These are phyloP conservation scores for Scartelaos histophorus DNA, from an alignment of 2,113 vertebrate species.

Conservation along the genomic window DNA sequence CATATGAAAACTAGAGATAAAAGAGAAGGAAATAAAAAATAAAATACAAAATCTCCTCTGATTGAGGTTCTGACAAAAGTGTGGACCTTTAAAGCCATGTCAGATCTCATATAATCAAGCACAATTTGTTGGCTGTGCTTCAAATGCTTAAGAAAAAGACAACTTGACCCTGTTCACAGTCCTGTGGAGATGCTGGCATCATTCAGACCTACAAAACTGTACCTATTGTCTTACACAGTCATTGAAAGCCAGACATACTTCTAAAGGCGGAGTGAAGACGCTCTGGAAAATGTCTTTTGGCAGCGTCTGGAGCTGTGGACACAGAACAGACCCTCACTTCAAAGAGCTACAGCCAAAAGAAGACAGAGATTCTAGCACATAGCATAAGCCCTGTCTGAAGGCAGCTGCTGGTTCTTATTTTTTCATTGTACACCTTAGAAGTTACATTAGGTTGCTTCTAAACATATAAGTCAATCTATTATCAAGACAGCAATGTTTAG, in stretches of 20 bases:
- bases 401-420: conserved; percentile 35
- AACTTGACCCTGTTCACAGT: neutral
- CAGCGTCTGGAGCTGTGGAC: conserved; percentile 38
- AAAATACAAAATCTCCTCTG: conserved; percentile 4
- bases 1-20: conserved; percentile 66
- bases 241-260: conserved; percentile 13
- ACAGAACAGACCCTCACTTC: conserved; percentile 54
- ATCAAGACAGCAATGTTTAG: neutral
- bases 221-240: conserved; percentile 28
- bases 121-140: conserved; percentile 19
- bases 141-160: neutral
- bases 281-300: conserved; percentile 28
- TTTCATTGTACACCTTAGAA: conserved; percentile 5
- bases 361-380: conserved; percentile 18
- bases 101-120: conserved; percentile 14
- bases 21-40: no score
- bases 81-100: conserved; percentile 31
- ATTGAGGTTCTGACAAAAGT: neutral
- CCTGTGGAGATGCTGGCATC: conserved; percentile 17
- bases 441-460: neutral
- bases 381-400: neutral
- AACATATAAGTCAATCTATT: neutral
- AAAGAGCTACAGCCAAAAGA: conserved; percentile 54
- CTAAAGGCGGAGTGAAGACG: conserved; percentile 27
- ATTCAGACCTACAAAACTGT: conserved; percentile 11